A percentile compares a stretch with the other conserved stretches of the same genome.
These are phyloP conservation scores for Gadus chalcogrammus DNA, from an alignment of 2,113 vertebrate genomes.

Conservation along the genomic window DNA sequence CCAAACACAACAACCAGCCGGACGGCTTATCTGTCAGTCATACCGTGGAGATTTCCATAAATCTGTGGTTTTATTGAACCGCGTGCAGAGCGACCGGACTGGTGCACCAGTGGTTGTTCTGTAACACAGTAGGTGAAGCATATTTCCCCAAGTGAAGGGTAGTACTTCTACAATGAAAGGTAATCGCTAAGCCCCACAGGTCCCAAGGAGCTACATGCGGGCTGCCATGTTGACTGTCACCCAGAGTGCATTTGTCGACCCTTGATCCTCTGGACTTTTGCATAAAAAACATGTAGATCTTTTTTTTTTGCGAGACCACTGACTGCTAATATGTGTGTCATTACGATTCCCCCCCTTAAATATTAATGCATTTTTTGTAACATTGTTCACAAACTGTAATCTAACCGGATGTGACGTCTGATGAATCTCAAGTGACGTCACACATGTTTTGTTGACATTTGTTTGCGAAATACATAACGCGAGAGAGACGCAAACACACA, in stretches of 20 bases:
- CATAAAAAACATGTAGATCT: background rate
- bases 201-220: conserved; percentile 37
- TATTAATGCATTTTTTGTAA: background rate
- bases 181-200: conserved; percentile 32
- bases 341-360: background rate
- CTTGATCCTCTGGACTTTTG: background rate
- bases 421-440: conserved; percentile 25
- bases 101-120: conserved; percentile 33
- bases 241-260: conserved; percentile 50
- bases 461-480: conserved; percentile 70
- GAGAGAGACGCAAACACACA: conserved; percentile 26
- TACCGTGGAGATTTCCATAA: conserved; percentile 66
- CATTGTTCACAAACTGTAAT: background rate
- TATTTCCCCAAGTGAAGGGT: conserved; percentile 19
- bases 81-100: conserved; percentile 34
- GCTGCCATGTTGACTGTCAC: conserved; percentile 63
- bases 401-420: conserved; percentile 48
- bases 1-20: background rate
- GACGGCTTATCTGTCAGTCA: background rate
- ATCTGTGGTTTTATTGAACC: conserved; percentile 50
- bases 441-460: conserved; percentile 73
- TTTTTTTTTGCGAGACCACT: background rate
- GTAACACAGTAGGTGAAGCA: conserved; percentile 64
- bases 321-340: background rate
- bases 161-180: background rate